Conservation (phyloP, 2,888 invertebrate species). For the Gandaritis pyraliata region DNA sequence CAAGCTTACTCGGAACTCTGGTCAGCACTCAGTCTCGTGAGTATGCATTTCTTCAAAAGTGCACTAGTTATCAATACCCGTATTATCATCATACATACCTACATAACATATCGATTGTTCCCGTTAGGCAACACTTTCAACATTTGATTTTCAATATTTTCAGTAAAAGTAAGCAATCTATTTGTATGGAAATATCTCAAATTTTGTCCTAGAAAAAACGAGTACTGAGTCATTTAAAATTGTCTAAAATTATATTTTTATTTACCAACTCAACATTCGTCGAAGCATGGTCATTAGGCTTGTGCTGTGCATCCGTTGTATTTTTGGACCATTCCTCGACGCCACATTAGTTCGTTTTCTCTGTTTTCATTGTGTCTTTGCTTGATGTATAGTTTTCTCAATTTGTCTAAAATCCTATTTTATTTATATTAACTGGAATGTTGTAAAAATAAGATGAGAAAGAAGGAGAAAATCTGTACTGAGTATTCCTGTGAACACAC, state of each 20-base stretch:
- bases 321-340: constrained; percentile 66
- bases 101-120: not conserved
- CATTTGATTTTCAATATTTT: not conserved
- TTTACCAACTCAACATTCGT: constrained; percentile 37
- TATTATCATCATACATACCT: too few species aligned
- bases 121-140: not conserved
- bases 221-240: too few species aligned
- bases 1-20: constrained; percentile 24
- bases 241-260: too few species aligned
- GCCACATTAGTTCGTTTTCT: constrained; percentile 53
- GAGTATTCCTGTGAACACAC: constrained; percentile 6
- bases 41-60: constrained; percentile 17
- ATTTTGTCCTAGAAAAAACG: too few species aligned
- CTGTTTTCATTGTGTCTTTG: constrained; percentile 28
- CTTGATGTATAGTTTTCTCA: constrained; percentile 12
- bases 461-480: not conserved
- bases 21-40: constrained; percentile 22
- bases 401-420: constrained; percentile 15
- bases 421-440: constrained; percentile 19
- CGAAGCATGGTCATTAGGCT: constrained; percentile 34
- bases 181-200: too few species aligned
- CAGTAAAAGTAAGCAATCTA: too few species aligned
- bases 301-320: constrained; percentile 48
- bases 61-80: not conserved
- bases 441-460: constrained; percentile 7